Evolutionary conservation across 1,140 invertebrate genomes (phyloP), one percentile per base, ranked within the genome.

Genomic region (Dendrolimus kikuchii): DNA sequence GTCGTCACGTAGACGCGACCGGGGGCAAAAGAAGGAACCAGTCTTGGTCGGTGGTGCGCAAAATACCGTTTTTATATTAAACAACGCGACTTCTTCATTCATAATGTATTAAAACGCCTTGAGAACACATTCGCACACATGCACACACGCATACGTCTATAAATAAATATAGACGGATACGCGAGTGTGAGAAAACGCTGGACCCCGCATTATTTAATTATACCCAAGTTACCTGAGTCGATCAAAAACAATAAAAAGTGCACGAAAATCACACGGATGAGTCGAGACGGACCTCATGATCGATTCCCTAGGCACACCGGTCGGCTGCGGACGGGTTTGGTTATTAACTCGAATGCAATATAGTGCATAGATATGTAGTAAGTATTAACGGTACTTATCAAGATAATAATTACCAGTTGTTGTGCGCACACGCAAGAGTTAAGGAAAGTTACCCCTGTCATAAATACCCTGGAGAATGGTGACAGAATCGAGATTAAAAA

Each of bases 31-130:
- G 59, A 74, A 23, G 23, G 23, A 75, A 81, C 77, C 74, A 62
- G 80, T 81, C 61, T 57, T 39, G 53, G 41, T 52, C 57, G 61
- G 59, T 66, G 59, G 59, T 62, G 64, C 59, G 66, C 68, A 72
- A 68, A 69, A 74, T 72, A 75, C 65, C 63, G 66, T 75, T 73
- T 82, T 79, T 82, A 55, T 73, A 74, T 72, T 59, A 64, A 72
- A 66, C 71, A 68, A 74, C 68, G 60, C 56, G 64, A 71, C 72
- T 79, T 23, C 23, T 23, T 79, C 80, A 83, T 83, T 83, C 80
- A 83, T 83, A 83, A 83, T 83, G 76, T 76, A 82, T 74, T 69
- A 70, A 66, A 71, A 64, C 60, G 66, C 64, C 60, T 71, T 74
- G 63, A 64, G 70, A 68, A 66, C 64, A 53, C 63, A 64, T 64